Conservation (phyloP, 2,888 invertebrate genomes). For the Drosophila meridiana region DNA sequence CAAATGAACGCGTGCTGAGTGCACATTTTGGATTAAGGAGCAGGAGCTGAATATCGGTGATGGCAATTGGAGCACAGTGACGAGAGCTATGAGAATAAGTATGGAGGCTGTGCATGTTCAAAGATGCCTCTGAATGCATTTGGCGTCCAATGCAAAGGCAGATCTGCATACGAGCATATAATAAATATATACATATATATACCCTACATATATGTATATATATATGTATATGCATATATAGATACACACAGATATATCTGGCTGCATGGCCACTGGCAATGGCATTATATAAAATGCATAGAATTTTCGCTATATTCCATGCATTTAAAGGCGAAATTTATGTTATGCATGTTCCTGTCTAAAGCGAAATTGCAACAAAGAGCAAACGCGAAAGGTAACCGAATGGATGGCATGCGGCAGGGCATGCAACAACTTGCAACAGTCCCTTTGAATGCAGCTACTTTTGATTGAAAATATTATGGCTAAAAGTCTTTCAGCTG, state of each 20-base stretch:
- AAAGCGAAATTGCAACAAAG: constrained; percentile 30
- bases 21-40: constrained; percentile 39
- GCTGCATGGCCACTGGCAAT: constrained; percentile 45
- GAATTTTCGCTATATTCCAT: constrained; percentile 71
- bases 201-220: not conserved
- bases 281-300: constrained; percentile 76
- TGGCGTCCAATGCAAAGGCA: constrained; percentile 41
- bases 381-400: constrained; percentile 9
- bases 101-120: constrained; percentile 21
- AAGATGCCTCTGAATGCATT: constrained; percentile 52
- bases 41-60: not conserved
- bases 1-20: constrained; percentile 61
- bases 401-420: constrained; percentile 5
- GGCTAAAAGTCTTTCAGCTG: not conserved
- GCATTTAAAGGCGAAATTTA: constrained; percentile 70
- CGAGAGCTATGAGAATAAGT: constrained; percentile 16
- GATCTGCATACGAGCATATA: constrained; percentile 58
- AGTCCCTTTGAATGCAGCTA: constrained; percentile 1
- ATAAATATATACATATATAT: not conserved
- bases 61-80: constrained; percentile 29
- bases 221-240: constrained; percentile 4
- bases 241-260: constrained; percentile 3
- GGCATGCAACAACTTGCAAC: constrained; percentile 9
- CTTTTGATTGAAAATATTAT: constrained; percentile 7
- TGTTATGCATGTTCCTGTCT: constrained; percentile 69